These are phyloP conservation scores for Congeria kusceri DNA, from an alignment of 2,888 invertebrate genomes.

Conservation along the genomic window DNA sequence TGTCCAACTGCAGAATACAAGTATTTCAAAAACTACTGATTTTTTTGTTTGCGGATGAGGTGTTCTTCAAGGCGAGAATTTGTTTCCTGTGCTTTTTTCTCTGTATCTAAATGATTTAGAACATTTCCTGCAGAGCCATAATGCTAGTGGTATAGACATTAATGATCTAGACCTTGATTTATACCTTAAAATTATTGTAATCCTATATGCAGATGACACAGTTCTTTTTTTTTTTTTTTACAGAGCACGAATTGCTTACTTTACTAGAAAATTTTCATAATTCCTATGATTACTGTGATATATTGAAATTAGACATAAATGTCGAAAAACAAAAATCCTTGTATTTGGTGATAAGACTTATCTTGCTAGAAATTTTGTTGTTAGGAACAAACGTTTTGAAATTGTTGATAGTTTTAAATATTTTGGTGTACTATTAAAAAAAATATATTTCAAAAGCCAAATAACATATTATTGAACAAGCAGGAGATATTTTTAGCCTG, in stretches of 20 bases:
- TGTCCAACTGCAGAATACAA: not conserved
- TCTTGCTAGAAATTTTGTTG: not conserved
- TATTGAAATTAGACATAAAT: slow-evolving; percentile 23
- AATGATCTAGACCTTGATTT: not conserved
- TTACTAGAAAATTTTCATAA: not conserved
- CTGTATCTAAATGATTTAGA: slow-evolving; percentile 21
- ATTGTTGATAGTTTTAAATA: slow-evolving; percentile 31
- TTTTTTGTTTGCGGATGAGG: slow-evolving; percentile 4
- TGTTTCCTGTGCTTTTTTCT: slow-evolving; percentile 15
- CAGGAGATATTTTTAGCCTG: slow-evolving; percentile 23
- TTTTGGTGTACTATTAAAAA: slow-evolving; percentile 18
- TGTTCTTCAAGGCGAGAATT: slow-evolving; percentile 20
- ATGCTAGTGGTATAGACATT: not conserved
- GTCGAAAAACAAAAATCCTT: slow-evolving; percentile 18
- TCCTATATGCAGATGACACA: slow-evolving; percentile 37
- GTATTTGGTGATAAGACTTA: slow-evolving; percentile 9
- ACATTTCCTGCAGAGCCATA: not conserved
- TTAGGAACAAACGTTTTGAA: slow-evolving; percentile 1
- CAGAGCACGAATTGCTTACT: not conserved
- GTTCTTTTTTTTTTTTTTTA: slow-evolving; percentile 13
- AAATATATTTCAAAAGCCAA: slow-evolving; percentile 12
- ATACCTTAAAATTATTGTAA: slow-evolving; percentile 25
- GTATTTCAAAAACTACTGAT: not conserved
- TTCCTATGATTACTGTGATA: slow-evolving; percentile 10
- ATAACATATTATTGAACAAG: not conserved